phyloP scores from a whole-genome alignment of 2,797 vertebrate genomes.

The Hemibagrus guttatus region DNA sequence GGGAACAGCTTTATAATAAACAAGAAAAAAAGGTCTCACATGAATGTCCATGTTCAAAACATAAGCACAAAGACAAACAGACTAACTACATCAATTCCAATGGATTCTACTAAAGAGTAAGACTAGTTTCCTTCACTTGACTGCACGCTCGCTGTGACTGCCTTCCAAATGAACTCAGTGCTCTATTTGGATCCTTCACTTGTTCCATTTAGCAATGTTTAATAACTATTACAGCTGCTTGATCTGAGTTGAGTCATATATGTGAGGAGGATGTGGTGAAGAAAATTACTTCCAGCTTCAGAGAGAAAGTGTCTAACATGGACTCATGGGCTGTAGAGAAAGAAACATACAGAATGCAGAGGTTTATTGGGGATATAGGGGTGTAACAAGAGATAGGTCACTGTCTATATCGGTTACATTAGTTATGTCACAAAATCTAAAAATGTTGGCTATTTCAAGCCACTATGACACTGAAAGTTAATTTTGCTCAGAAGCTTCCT shows the following conservation, averaged over 20 bases:
- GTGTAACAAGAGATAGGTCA: background rate
- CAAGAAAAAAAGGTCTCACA: background rate
- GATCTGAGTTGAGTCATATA: background rate
- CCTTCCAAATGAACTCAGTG: constrained; percentile 28
- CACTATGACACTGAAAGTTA: background rate
- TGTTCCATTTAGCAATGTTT: constrained; percentile 9
- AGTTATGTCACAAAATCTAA: no score
- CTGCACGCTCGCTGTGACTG: background rate
- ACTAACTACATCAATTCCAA: constrained; percentile 2
- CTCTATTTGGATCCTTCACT: constrained; percentile 2
- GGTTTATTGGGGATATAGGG: background rate
- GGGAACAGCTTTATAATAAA: background rate
- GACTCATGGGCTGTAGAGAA: background rate
- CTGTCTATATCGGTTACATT: background rate
- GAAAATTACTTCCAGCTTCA: constrained; percentile 2
- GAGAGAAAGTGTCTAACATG: background rate
- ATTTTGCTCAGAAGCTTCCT: background rate
- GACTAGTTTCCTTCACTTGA: background rate
- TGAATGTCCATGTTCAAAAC: background rate
- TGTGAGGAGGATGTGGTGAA: background rate
- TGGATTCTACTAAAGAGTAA: constrained; percentile 65
- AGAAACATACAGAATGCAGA: background rate
- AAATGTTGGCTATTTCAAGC: background rate
- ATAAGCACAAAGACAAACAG: background rate
- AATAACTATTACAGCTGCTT: constrained; percentile 27